Evolutionary conservation across 2,797 vertebrate species (phyloP).

Genomic region (Oryzias sinensis): DNA sequence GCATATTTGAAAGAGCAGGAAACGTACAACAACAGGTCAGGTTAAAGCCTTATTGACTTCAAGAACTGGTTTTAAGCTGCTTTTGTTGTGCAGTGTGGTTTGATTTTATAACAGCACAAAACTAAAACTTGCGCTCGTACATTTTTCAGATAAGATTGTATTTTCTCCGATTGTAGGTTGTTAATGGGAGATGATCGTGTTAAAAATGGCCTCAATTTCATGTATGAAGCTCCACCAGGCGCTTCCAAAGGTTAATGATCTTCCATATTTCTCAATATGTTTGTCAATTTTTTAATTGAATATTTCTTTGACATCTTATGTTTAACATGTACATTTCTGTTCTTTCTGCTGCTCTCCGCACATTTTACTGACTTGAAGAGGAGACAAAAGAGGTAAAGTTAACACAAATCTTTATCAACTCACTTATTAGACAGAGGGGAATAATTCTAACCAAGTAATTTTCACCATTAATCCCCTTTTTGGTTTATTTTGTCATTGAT

Average conservation of each 20-base stretch:
- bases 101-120: no score
- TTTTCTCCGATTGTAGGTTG: conserved; percentile 73
- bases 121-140: no score
- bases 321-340: conserved; percentile 14
- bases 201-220: conserved; percentile 98
- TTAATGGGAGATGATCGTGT: conserved; percentile 98
- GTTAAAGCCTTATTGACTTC: background rate
- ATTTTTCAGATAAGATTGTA: no score
- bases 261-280: no score
- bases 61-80: background rate
- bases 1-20: conserved; percentile 98
- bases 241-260: conserved; percentile 89
- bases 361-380: conserved; percentile 58
- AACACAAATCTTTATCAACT: background rate
- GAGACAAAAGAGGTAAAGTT: conserved; percentile 79
- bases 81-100: no score
- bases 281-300: background rate
- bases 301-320: background rate
- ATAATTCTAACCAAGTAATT: no score
- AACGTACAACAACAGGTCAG: conserved; percentile 93
- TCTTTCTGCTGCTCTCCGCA: conserved; percentile 8
- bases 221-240: conserved; percentile 98
- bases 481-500: no score
- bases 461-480: no score
- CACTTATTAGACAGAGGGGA: background rate